Percentiles rank a stretch among this genome's conserved stretches.
These are phyloP conservation scores for Caenorhabditis parvicauda DNA, from an alignment of 2,888 invertebrate genomes.

Conservation along the genomic window DNA sequence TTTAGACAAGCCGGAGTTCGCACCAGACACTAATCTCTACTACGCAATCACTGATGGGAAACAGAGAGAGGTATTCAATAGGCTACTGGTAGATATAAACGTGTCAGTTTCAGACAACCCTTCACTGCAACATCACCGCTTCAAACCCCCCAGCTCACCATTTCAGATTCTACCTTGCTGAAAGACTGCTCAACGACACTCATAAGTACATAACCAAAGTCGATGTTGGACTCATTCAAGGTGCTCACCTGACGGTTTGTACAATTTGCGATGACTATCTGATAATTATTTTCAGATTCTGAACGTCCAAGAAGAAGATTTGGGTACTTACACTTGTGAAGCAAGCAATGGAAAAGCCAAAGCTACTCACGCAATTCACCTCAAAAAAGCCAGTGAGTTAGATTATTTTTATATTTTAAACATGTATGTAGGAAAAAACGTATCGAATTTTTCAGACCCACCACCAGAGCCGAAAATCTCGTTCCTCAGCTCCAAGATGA, in stretches of 20 bases:
- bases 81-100: background rate
- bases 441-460: constrained; percentile 31
- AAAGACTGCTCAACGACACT: constrained; percentile 31
- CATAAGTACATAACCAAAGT: constrained; percentile 36
- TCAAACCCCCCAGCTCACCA: constrained; percentile 46
- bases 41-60: constrained; percentile 39
- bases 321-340: constrained; percentile 52
- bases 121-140: constrained; percentile 50
- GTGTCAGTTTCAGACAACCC: constrained; percentile 14
- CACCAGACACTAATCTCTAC: constrained; percentile 29
- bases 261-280: constrained; percentile 3
- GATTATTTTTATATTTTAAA: background rate
- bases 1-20: constrained; percentile 47
- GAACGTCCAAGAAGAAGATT: constrained; percentile 46
- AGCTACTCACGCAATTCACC: constrained; percentile 39
- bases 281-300: constrained; percentile 33
- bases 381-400: constrained; percentile 48
- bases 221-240: constrained; percentile 33
- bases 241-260: constrained; percentile 23
- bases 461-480: constrained; percentile 51
- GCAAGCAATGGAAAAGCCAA: constrained; percentile 56
- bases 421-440: background rate
- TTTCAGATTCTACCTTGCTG: constrained; percentile 46
- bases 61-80: constrained; percentile 8
- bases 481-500: constrained; percentile 33